Percentiles rank a stretch among this genome's conserved stretches.
phyloP scores from a whole-genome alignment of 2,888 invertebrate genomes.

The Abrostola triplasia region DNA sequence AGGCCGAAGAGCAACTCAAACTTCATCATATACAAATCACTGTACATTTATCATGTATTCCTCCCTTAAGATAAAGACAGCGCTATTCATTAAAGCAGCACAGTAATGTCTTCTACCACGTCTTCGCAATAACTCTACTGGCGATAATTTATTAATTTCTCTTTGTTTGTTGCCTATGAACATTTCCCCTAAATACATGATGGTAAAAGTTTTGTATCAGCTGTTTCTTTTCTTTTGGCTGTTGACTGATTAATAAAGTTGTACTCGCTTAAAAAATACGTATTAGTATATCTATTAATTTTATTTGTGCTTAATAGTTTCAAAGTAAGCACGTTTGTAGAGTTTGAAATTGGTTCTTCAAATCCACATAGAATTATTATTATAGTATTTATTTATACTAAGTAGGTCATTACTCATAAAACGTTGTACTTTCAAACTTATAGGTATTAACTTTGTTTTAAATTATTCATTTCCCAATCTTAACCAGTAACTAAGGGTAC shows the following conservation, averaged over 20 bases:
- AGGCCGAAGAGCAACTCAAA: slow-evolving; percentile 48
- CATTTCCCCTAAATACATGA: slow-evolving; percentile 61
- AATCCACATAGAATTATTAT: no score
- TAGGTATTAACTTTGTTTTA: neutral
- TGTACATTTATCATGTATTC: slow-evolving; percentile 68
- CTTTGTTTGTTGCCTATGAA: slow-evolving; percentile 81
- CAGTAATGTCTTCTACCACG: slow-evolving; percentile 70
- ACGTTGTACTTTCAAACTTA: no score
- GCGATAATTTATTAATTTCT: slow-evolving; percentile 86
- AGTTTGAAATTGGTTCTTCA: no score
- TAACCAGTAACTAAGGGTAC: no score
- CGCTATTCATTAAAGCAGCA: slow-evolving; percentile 72
- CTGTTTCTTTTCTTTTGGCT: slow-evolving; percentile 16
- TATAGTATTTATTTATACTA: no score
- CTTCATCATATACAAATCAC: slow-evolving; percentile 62
- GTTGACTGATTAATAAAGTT: no score
- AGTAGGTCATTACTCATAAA: no score
- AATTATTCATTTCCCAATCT: no score
- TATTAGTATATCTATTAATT: no score
- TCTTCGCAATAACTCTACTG: slow-evolving; percentile 66
- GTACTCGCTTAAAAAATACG: no score
- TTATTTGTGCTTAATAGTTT: no score
- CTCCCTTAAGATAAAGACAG: slow-evolving; percentile 66
- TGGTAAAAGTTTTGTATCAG: slow-evolving; percentile 48
- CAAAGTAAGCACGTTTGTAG: no score